Evolutionary conservation across 2,797 vertebrate species (phyloP), one percentile per base, ranked within the genome.

Genomic region (Astyanax mexicanus): DNA sequence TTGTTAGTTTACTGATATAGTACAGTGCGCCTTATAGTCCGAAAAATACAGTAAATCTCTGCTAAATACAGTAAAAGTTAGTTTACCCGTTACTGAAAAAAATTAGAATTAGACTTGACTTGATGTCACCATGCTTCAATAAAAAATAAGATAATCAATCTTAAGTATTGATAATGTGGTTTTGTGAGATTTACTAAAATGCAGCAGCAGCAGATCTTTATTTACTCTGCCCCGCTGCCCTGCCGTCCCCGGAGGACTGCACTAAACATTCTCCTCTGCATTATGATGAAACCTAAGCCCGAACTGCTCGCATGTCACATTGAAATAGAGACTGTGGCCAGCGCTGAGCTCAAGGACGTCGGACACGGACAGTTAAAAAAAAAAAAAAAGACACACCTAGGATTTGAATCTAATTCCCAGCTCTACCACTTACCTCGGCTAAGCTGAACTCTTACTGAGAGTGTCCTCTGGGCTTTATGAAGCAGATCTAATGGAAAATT

Each of bases 321-420:
- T 52, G 10, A 52, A 51, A 55, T 55, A 55, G 25, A 55, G 51
- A 27, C 51, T 54, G 23, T 54, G 51, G 51, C 51, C 51, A 54
- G 23, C 27, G 55, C 3, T 25, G 19, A 25, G 9, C 49, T 25
- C 49, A 52, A 25, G 21, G 21, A 25, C 12, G 10, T 12, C 9
- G 12, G 51, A 21, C 51, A 25, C 2, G 4, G 51, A 52, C 51
- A 52, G 49, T 23, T n/a, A n/a, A n/a, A n/a, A n/a, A 2, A 32
- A n/a, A n/a, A n/a, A n/a, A 23, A 23, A 52, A 12, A 23, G 6
- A n/a, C 52, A 55, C 52, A 13, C 12, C 10, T 55, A 13, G 52
- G 11, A 55, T 55, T 55, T 55, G 52, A 13, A 55, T 55, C 23
- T 29, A 55, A 13, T 55, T 55, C 23, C 52, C 52, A 55, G 23